phyloP scores from a whole-genome alignment of 2,113 vertebrate genomes.

The Antechinus stuartii region DNA sequence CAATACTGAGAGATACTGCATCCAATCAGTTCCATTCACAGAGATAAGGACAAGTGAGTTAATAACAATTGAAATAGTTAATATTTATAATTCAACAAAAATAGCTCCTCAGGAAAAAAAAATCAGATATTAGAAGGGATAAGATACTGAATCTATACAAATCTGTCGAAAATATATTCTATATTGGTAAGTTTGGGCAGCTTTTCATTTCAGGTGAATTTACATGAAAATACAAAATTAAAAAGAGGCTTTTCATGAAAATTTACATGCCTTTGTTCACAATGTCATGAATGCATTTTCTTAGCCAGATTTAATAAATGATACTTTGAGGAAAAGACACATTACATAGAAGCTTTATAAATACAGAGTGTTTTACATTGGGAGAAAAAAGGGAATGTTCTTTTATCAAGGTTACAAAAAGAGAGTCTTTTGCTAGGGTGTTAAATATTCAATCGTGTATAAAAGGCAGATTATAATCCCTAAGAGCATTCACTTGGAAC shows the following conservation, averaged over 20 bases:
- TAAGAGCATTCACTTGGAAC: constrained; percentile 6
- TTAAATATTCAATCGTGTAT: not conserved
- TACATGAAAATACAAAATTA: not conserved
- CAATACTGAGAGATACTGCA: too few species aligned
- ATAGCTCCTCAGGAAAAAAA: not conserved
- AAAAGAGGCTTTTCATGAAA: not conserved
- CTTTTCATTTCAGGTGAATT: not conserved
- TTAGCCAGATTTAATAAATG: not conserved
- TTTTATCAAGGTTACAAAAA: not conserved
- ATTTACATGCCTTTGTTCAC: not conserved
- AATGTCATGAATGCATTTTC: not conserved
- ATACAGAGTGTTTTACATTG: too few species aligned
- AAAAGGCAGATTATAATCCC: not conserved
- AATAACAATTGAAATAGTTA: not conserved
- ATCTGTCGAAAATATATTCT: not conserved
- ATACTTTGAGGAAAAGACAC: not conserved
- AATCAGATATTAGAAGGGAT: not conserved
- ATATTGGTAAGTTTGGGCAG: not conserved
- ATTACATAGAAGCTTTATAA: not conserved
- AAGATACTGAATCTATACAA: not conserved
- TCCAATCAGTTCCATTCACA: too few species aligned
- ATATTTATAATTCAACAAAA: not conserved
- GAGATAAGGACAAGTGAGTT: not conserved
- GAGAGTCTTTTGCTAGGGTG: not conserved
- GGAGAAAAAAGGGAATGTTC: not conserved